These are phyloP conservation scores for Phainopepla nitens DNA, from an alignment of 2,113 vertebrate genomes.

Conservation along the genomic window DNA sequence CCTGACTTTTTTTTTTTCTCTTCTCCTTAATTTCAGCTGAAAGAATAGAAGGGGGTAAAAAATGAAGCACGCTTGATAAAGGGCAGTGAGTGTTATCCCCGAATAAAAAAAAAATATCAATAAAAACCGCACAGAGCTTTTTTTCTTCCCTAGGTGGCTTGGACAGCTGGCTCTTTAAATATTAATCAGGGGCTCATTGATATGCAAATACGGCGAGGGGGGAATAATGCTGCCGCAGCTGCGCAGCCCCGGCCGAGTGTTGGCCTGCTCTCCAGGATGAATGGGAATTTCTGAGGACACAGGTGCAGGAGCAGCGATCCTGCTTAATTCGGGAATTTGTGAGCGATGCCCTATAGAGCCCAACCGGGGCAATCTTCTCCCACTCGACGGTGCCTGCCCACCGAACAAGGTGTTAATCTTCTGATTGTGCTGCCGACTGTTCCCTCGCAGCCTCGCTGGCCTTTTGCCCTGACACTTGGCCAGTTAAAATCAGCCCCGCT, in stretches of 20 bases:
- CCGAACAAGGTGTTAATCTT: constrained; percentile 15
- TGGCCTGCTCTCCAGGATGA: constrained; percentile 31
- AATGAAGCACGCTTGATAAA: constrained; percentile 40
- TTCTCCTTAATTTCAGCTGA: not conserved
- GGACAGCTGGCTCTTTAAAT: constrained; percentile 79
- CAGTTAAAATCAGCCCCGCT: not conserved
- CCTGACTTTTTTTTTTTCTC: not conserved
- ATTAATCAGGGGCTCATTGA: constrained; percentile 75
- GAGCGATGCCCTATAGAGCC: not conserved
- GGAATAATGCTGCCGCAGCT: constrained; percentile 72
- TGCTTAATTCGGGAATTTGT: not conserved
- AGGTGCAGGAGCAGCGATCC: constrained; percentile 43
- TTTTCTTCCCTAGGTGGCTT: constrained; percentile 53
- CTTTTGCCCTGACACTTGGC: constrained; percentile 31
- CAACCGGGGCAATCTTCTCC: not conserved
- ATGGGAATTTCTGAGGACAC: constrained; percentile 51
- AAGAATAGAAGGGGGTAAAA: constrained; percentile 22
- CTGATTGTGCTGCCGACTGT: not conserved
- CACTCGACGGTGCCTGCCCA: not conserved
- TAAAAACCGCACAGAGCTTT: constrained; percentile 48
- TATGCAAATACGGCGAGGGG: constrained; percentile 64
- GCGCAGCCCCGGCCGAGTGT: constrained; percentile 36
- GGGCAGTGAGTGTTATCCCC: constrained; percentile 42
- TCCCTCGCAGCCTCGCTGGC: not conserved
- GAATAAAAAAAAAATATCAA: not conserved